A percentile compares a stretch with the other conserved stretches of the same genome.
Evolutionary conservation across 1,140 invertebrate genomes (phyloP).

Genomic region (Drosophila bifasciata): DNA sequence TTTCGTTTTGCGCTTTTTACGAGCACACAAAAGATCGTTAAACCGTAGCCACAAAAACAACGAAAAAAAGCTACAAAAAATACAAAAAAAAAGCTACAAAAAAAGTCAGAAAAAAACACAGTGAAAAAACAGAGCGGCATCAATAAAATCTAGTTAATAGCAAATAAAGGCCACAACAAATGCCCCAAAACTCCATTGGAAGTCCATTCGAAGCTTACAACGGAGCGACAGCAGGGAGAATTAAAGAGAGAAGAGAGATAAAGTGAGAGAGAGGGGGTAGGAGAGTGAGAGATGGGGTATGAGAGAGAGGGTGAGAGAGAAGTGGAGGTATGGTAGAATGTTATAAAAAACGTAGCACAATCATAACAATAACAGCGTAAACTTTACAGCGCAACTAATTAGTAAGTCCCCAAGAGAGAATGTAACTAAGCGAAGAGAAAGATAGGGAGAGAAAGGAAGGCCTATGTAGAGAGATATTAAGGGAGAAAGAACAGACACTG

Average conservation of each 20-base stretch:
- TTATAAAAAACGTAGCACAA: slow-evolving; percentile 35
- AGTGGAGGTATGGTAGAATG: slow-evolving; percentile 29
- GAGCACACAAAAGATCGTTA: slow-evolving; percentile 66
- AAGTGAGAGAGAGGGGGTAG: too few species aligned
- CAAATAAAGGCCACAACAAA: slow-evolving; percentile 72
- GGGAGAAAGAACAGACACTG: too few species aligned
- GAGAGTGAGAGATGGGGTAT: not conserved
- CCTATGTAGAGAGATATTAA: too few species aligned
- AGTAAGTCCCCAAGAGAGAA: slow-evolving; percentile 29
- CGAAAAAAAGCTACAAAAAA: not conserved
- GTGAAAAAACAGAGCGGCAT: slow-evolving; percentile 39
- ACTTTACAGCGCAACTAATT: slow-evolving; percentile 75
- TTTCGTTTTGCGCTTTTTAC: slow-evolving; percentile 42
- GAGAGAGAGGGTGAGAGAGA: slow-evolving; percentile 5
- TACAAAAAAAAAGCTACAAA: not conserved
- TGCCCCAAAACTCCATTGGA: slow-evolving; percentile 31
- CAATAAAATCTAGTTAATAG: slow-evolving; percentile 78
- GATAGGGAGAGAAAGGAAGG: not conserved
- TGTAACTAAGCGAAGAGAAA: not conserved
- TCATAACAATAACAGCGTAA: slow-evolving; percentile 62
- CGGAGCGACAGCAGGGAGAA: slow-evolving; percentile 8
- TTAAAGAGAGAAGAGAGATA: slow-evolving; percentile 30
- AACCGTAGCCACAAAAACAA: slow-evolving; percentile 25
- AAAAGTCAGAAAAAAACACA: slow-evolving; percentile 26
- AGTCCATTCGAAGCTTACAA: too few species aligned